Evolutionary conservation across 2,888 invertebrate species (phyloP).

Genomic region (Leptinotarsa tumamoca): DNA sequence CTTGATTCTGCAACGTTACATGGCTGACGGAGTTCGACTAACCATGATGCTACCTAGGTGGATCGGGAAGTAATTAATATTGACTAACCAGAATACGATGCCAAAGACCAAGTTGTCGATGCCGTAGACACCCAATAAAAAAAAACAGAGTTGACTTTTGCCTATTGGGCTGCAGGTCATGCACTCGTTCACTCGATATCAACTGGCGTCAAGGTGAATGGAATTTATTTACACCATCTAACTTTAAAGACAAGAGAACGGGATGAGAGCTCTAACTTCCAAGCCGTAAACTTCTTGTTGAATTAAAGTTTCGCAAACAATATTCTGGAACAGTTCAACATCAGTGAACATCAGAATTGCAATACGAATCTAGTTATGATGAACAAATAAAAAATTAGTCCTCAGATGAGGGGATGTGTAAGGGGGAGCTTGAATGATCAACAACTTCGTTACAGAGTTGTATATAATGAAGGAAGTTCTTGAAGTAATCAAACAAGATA

Average conservation of each 20-base stretch:
- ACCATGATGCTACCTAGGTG: no score
- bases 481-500: no score
- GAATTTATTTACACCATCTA: not conserved
- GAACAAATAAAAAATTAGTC: not conserved
- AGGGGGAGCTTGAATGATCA: no score
- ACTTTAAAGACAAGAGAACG: slow-evolving; percentile 10
- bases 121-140: not conserved
- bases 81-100: no score
- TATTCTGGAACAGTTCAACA: not conserved
- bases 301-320: not conserved
- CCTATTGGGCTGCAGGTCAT: not conserved
- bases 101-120: no score
- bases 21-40: no score
- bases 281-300: slow-evolving; percentile 12
- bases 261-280: not conserved
- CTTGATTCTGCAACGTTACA: no score
- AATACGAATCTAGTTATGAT: slow-evolving; percentile 10
- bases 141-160: not conserved
- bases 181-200: not conserved
- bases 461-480: no score
- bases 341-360: slow-evolving; percentile 5
- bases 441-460: no score
- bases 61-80: no score
- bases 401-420: no score
- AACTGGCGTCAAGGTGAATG: not conserved